A percentile compares a stretch with the other conserved stretches of the same genome.
Evolutionary conservation across 2,113 vertebrate species (phyloP).

Genomic region (Cichladusa arquata): DNA sequence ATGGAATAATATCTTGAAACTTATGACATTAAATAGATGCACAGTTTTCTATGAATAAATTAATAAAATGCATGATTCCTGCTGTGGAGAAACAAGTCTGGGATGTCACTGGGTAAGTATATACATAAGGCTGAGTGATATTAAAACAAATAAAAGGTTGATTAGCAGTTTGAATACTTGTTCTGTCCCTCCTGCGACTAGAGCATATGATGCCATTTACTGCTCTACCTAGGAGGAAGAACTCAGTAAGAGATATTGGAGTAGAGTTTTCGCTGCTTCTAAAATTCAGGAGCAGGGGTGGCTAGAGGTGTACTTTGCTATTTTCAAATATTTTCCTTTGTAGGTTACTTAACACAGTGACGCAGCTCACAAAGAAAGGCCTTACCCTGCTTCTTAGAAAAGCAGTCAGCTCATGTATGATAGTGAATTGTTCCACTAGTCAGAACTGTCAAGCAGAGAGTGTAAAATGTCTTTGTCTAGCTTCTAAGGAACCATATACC

Average conservation of each 20-base stretch:
- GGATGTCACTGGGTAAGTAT: background rate
- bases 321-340: background rate
- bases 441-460: background rate
- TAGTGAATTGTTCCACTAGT: background rate
- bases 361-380: background rate
- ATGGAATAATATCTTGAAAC: background rate
- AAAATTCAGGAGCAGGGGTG: background rate
- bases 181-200: background rate
- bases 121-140: background rate
- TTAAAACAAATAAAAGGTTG: background rate
- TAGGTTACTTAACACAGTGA: background rate
- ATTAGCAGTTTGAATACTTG: background rate
- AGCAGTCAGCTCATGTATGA: background rate
- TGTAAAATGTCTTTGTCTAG: background rate
- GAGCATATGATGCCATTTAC: fast-evolving
- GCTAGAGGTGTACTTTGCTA: background rate
- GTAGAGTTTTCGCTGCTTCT: background rate
- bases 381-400: background rate
- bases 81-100: background rate
- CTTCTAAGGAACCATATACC: background rate
- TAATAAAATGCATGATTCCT: background rate
- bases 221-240: background rate
- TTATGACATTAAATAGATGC: background rate
- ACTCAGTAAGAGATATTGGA: background rate
- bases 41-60: background rate